Percentiles rank a stretch among this genome's conserved stretches.
These are phyloP conservation scores for Leptopilina clavipes DNA, from an alignment of 1,140 invertebrate species.

Conservation along the genomic window DNA sequence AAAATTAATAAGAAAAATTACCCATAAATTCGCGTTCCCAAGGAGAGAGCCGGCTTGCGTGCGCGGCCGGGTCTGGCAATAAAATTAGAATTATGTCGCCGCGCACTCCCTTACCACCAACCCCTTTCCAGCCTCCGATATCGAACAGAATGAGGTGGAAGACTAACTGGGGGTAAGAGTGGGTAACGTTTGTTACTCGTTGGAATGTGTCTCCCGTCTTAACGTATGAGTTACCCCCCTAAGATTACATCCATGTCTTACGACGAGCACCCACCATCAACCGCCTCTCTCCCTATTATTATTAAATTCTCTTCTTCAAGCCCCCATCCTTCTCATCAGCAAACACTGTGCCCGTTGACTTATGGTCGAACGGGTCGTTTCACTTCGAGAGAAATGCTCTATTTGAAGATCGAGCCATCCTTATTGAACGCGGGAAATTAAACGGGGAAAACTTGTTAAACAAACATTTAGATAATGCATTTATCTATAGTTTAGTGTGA, in stretches of 20 bases:
- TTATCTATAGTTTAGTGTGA: background rate
- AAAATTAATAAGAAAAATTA: slow-evolving; percentile 76
- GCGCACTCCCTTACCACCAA: slow-evolving; percentile 2
- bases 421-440: background rate
- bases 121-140: slow-evolving; percentile 34
- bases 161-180: slow-evolving; percentile 35
- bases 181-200: slow-evolving; percentile 69
- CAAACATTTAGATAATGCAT: background rate
- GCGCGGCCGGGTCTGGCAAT: slow-evolving; percentile 65
- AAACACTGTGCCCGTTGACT: slow-evolving; percentile 51
- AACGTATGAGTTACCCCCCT: slow-evolving; percentile 70
- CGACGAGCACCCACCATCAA: slow-evolving; percentile 54
- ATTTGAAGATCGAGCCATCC: background rate
- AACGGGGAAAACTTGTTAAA: background rate
- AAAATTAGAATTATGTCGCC: slow-evolving; percentile 74
- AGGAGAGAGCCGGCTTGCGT: slow-evolving; percentile 45
- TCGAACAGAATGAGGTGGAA: slow-evolving; percentile 28
- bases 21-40: slow-evolving; percentile 70
- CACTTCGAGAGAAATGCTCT: background rate
- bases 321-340: slow-evolving; percentile 8
- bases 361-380: slow-evolving; percentile 42
- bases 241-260: slow-evolving; percentile 73
- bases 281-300: slow-evolving; percentile 62
- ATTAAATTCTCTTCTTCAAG: slow-evolving; percentile 71
- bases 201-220: slow-evolving; percentile 70